Evolutionary conservation across 2,113 vertebrate species (phyloP).

Genomic region (Tamias sibiricus): DNA sequence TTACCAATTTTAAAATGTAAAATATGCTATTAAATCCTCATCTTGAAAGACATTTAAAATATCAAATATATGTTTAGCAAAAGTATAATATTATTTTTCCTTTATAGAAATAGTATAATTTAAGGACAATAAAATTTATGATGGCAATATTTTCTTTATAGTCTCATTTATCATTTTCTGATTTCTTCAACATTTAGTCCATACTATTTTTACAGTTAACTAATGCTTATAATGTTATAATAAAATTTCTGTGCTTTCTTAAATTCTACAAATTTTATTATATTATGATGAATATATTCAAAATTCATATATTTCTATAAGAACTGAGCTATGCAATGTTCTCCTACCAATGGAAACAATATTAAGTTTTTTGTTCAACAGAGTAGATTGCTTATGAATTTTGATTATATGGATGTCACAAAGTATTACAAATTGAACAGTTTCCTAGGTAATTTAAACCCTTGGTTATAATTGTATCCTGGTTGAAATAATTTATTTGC

Average conservation of each 20-base stretch:
- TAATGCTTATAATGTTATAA: background rate
- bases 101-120: slow-evolving; percentile 38
- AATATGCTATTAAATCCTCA: background rate
- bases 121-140: background rate
- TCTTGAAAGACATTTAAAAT: background rate
- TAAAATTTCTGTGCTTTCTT: background rate
- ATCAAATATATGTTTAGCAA: background rate
- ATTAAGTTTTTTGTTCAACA: background rate
- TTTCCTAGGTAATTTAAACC: slow-evolving; percentile 1
- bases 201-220: background rate
- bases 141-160: slow-evolving; percentile 3
- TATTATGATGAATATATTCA: background rate
- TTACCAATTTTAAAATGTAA: background rate
- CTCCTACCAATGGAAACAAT: background rate
- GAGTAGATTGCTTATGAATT: slow-evolving; percentile 27
- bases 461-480: background rate
- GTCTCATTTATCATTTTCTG: background rate
- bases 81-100: background rate
- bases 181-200: slow-evolving; percentile 29
- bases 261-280: slow-evolving; percentile 26
- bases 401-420: background rate
- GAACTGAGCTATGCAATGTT: background rate
- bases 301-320: slow-evolving; percentile 6
- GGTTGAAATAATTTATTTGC: background rate
- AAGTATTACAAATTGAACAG: background rate